Evolutionary conservation across 1,140 invertebrate genomes (phyloP).

Genomic region (Caenorhabditis elegans): DNA sequence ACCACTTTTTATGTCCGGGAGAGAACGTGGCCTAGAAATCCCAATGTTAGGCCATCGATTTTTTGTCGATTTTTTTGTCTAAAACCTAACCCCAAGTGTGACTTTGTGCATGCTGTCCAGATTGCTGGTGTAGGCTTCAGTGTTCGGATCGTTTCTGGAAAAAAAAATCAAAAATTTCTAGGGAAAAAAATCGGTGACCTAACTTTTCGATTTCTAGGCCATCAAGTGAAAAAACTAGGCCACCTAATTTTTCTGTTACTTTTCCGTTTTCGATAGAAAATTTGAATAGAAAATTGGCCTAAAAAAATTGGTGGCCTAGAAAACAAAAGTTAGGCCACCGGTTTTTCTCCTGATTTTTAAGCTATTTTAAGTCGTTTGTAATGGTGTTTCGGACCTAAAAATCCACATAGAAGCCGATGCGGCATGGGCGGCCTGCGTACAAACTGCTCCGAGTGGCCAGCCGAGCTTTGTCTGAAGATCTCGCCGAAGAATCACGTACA

Average conservation of each 20-base stretch:
- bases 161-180: neutral
- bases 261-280: too few relatives aligned
- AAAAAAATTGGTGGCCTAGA: too few relatives aligned
- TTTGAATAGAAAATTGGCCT: too few relatives aligned
- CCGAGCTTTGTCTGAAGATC: constrained; percentile 54
- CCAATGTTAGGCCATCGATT: neutral
- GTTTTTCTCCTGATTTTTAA: too few relatives aligned
- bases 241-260: too few relatives aligned
- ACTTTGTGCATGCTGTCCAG: constrained; percentile 61
- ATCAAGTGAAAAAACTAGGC: too few relatives aligned
- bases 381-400: constrained; percentile 36
- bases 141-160: constrained; percentile 54
- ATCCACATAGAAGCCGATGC: constrained; percentile 59
- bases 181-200: neutral
- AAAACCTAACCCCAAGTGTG: constrained; percentile 52
- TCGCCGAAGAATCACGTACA: constrained; percentile 59
- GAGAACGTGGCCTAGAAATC: neutral
- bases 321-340: too few relatives aligned
- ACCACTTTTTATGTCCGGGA: too few relatives aligned
- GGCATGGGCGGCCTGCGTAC: constrained; percentile 61
- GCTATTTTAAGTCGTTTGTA: neutral
- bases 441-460: constrained; percentile 58
- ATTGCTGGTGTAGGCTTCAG: constrained; percentile 53
- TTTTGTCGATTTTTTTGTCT: neutral
- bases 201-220: too few relatives aligned